Percentiles rank a stretch among this genome's conserved stretches.
Conservation (phyloP, 2,797 vertebrate species). For the Dipus sagitta region DNA sequence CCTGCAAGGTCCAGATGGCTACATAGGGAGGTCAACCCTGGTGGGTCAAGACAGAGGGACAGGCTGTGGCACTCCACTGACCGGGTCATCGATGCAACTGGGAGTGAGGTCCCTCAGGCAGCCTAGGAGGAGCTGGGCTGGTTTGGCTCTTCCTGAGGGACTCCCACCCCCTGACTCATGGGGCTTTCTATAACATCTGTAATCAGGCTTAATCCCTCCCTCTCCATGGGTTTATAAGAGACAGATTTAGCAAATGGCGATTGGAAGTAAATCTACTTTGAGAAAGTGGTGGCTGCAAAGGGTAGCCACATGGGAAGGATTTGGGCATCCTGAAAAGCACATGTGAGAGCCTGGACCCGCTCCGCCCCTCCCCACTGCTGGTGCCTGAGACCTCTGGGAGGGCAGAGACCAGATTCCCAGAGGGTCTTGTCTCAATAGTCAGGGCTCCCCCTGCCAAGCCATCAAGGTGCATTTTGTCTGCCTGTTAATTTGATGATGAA, state of each 20-base stretch:
- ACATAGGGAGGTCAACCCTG: conserved; percentile 78
- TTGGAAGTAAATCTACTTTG: conserved; percentile 98
- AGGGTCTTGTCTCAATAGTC: rapidly evolving
- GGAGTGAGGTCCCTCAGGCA: neutral
- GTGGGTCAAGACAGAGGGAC: neutral
- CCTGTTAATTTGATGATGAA: neutral
- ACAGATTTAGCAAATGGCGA: conserved; percentile 99
- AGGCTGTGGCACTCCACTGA: rapidly evolving
- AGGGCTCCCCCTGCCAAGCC: rapidly evolving
- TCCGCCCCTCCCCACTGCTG: neutral
- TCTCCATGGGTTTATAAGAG: conserved; percentile 94
- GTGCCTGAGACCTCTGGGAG: no score
- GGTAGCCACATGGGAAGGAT: conserved; percentile 86
- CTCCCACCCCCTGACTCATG: conserved; percentile 14
- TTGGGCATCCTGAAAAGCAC: conserved; percentile 72
- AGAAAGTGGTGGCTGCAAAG: conserved; percentile 89
- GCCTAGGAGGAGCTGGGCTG: conserved; percentile 78
- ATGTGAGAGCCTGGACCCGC: conserved; percentile 72
- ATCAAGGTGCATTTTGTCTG: rapidly evolving
- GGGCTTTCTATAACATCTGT: conserved; percentile 88
- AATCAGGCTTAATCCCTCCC: conserved; percentile 97
- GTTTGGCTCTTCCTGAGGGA: conserved; percentile 84
- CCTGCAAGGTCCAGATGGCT: conserved; percentile 86
- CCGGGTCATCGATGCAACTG: neutral
- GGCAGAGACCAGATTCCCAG: neutral